Evolutionary conservation across 2,113 vertebrate genomes (phyloP).

Genomic region (Aldabrachelys gigantea): DNA sequence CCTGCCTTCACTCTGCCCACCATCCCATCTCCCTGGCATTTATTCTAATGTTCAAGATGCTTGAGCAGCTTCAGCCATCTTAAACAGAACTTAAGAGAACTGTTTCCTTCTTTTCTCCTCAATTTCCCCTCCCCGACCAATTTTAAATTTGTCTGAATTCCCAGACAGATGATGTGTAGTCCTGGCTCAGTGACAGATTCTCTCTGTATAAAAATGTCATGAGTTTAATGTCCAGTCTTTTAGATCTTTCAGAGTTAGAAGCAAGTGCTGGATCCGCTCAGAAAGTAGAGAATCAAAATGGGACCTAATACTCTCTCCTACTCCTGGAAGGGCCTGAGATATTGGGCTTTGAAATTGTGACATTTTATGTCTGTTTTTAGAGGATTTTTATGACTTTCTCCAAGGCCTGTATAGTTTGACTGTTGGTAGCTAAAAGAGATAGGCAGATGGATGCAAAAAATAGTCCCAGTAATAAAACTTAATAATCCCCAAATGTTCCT

Average conservation of each 20-base stretch:
- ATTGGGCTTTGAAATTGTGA: not conserved
- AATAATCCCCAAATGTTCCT: slow-evolving; percentile 1
- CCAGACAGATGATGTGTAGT: not conserved
- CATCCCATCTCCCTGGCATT: not conserved
- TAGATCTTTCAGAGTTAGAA: not conserved
- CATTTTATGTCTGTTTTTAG: not conserved
- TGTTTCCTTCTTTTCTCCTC: rapidly evolving
- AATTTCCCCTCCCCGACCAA: not conserved
- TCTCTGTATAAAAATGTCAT: not conserved
- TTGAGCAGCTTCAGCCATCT: not conserved
- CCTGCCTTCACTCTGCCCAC: rapidly evolving
- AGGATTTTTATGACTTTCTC: slow-evolving; percentile 9
- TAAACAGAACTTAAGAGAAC: not conserved
- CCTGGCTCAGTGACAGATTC: not conserved
- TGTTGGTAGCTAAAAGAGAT: not conserved
- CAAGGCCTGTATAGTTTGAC: not conserved
- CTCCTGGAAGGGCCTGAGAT: not conserved
- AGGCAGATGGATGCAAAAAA: not conserved
- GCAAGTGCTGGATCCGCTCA: not conserved
- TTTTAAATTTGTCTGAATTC: not conserved
- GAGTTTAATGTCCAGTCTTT: not conserved
- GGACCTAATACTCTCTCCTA: not conserved
- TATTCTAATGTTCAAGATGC: not conserved
- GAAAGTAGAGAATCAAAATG: not conserved
- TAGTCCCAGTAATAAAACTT: not conserved